phyloP scores from a whole-genome alignment of 1,140 invertebrate genomes.

The Pseudobourletiella spinata region DNA sequence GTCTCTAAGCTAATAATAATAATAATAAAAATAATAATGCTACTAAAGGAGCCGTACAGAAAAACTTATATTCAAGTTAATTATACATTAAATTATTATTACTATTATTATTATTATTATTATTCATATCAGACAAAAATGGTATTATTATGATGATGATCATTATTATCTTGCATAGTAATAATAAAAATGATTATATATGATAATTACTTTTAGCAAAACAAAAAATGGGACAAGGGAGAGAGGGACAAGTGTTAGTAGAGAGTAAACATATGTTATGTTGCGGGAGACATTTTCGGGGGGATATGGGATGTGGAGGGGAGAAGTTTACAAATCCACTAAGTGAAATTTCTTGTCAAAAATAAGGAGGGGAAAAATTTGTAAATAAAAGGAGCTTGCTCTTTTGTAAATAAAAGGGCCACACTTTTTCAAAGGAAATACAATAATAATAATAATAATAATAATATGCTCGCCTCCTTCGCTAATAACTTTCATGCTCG shows the following conservation, averaged over 20 bases:
- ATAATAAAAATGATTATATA: no score
- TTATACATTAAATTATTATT: background rate
- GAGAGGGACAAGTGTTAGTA: no score
- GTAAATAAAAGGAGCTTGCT: slow-evolving; percentile 10
- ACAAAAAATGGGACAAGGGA: no score
- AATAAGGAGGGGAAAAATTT: background rate
- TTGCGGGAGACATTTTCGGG: no score
- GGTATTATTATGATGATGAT: background rate
- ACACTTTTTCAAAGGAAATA: background rate
- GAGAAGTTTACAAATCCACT: background rate
- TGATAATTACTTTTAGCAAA: no score
- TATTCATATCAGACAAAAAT: slow-evolving; percentile 4
- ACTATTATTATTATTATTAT: no score
- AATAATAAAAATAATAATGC: background rate
- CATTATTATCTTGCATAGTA: no score
- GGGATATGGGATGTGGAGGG: background rate
- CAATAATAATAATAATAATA: background rate
- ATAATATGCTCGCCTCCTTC: no score
- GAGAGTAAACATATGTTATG: no score
- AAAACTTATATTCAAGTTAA: background rate
- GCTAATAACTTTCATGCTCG: no score
- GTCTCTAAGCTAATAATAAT: background rate
- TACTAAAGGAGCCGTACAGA: background rate
- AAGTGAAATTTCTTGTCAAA: background rate
- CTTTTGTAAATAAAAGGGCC: slow-evolving; percentile 9